Evolutionary conservation across 2,797 vertebrate genomes (phyloP), one percentile per base, ranked within the genome.

Genomic region (Meda fulgida): DNA sequence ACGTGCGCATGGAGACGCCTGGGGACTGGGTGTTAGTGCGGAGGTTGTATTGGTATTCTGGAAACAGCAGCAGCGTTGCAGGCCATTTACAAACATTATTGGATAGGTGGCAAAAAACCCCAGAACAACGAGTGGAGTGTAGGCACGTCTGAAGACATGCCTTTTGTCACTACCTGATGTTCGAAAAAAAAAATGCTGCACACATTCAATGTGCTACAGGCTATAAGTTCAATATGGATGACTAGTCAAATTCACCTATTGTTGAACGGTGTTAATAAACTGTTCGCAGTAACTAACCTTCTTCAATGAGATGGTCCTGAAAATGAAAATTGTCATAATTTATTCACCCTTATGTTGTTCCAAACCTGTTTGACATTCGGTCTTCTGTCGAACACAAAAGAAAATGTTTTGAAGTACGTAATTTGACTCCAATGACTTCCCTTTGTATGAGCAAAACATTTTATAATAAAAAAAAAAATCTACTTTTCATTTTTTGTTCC

Each of bases 81-180:
- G 71, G 69, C 86, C 79, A 85, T 89, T 86, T 89, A 84, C 78
- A 87, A 88, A 83, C 78, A 63, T 81, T 72, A 67, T 84, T 70
- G 85, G 80, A 85, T 66, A 77, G 66, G 4, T 60, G 46, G 76
- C 80, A 85, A 72, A 43, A 48, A 11, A 60, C 55, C 23, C 23
- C 43, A 34, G 75, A 86, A 84, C 26, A 4, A 40, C 85, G 36
- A 82, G 75, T n/a, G 31, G 40, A 40, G 71, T 77, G 66, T 18
- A 2, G 75, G 26, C 69, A 0, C 23, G 5, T 58, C n/a, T 63
- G 21, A 71, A 66, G 40, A 65, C 26, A 19, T 69, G 40, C 53
- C 53, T 40, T 71, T 81, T 83, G 78, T 60, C 29, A 63, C 7
- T 73, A 23, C 21, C 29, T 84, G 63, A 77, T 63, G 63, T 58